Evolutionary conservation across 92 coral and sea anemone species (phyloP).

Genomic region (Meandrina meandrites): DNA sequence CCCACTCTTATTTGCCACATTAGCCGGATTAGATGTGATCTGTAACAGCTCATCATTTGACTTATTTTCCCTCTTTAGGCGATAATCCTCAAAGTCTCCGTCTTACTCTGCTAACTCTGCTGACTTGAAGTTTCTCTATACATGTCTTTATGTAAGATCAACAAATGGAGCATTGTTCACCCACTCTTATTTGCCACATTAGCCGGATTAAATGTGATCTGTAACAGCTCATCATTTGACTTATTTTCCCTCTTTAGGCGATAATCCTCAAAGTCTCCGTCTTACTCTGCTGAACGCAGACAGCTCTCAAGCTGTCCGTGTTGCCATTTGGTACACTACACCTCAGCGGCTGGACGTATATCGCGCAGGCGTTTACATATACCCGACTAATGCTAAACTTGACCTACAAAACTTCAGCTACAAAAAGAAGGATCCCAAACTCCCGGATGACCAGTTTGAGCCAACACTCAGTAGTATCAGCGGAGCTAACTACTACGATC

Average conservation of each 20-base stretch:
- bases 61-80: conserved; percentile 34
- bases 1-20: too few relatives aligned
- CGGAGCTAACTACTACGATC: conserved; percentile 89
- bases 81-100: conserved; percentile 85
- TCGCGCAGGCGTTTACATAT: conserved; percentile 73
- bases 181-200: too few relatives aligned
- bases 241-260: conserved; percentile 41
- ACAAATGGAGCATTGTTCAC: too few relatives aligned
- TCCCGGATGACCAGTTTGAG: conserved; percentile 90
- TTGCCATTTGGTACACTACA: conserved; percentile 81
- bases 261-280: conserved; percentile 84
- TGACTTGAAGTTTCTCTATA: not conserved
- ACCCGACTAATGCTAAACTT: conserved; percentile 83
- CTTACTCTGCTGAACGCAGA: conserved; percentile 71
- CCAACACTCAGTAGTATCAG: conserved; percentile 77
- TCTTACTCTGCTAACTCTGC: conserved; percentile 67
- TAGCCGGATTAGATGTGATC: not conserved
- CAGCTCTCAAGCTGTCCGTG: conserved; percentile 65
- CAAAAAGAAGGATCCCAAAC: conserved; percentile 68
- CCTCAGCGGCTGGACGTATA: conserved; percentile 89
- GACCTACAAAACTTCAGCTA: conserved; percentile 62
- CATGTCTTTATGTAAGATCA: not conserved
- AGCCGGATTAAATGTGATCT: not conserved
- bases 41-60: not conserved
- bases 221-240: not conserved